Percentiles rank a stretch among this genome's conserved stretches.
phyloP scores from a whole-genome alignment of 2,888 invertebrate species.

The Pachydiplax longipennis region DNA sequence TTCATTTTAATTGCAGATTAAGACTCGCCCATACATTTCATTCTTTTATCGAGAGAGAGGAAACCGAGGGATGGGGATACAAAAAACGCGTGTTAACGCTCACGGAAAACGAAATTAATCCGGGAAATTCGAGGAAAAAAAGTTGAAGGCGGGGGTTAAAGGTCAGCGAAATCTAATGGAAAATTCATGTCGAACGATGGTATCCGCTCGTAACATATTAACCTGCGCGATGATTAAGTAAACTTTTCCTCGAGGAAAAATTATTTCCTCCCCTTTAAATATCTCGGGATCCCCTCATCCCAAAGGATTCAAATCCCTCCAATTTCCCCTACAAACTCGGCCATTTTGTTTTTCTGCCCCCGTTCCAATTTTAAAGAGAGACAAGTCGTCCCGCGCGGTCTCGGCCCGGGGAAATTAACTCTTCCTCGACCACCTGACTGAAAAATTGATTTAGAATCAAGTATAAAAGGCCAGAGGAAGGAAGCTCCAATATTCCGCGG shows the following conservation, averaged over 20 bases:
- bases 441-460: background rate
- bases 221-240: constrained; percentile 6
- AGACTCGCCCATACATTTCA: background rate
- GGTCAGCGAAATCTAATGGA: background rate
- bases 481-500: background rate
- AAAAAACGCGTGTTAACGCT: background rate
- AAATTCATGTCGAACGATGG: constrained; percentile 6
- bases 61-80: background rate
- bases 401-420: background rate
- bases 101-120: background rate
- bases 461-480: background rate
- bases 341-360: background rate
- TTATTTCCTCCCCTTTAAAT: background rate
- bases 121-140: background rate
- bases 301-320: background rate
- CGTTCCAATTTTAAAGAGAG: background rate
- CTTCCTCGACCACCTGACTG: background rate
- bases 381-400: background rate
- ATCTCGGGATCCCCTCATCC: background rate
- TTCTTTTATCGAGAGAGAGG: background rate
- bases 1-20: background rate
- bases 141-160: background rate
- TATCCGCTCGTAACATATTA: background rate
- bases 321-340: background rate
- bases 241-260: background rate